Evolutionary conservation across 1,140 invertebrate genomes (phyloP), one percentile per base, ranked within the genome.

Genomic region (Philotrypesis tridentata): DNA sequence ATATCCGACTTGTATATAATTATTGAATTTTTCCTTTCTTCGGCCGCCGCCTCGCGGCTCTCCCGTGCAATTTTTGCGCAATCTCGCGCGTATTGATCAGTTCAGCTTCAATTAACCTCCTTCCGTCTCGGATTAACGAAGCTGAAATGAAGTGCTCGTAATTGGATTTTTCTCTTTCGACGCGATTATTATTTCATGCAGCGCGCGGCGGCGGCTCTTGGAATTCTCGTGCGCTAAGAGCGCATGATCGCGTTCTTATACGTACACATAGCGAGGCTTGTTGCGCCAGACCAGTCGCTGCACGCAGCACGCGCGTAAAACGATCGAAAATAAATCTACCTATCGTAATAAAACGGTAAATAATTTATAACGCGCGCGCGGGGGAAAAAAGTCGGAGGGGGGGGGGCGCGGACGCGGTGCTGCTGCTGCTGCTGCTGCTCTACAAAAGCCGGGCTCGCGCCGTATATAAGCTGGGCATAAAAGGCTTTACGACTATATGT

Each of bases 291-390:
- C 11, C 73, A 63, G 33, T 63, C 23, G 27, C 55, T 67, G 75
- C 21, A 48, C 23, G 60, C 12, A n/a, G n/a, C 21, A 25, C 21
- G 29, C 60, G 60, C 48, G 29, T 71, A 72, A 61, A 79, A 37
- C 55, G 68, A 79, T 79, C 78, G 48, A 72, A 72, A 79, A 61
- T 79, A 79, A 72, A 79, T 79, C 48, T 79, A 55, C 21, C 48
- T 55, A 79, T 63, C 78, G 33, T n/a, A 72, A 72, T 79, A 72
- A 79, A 79, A 79, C 43, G 72, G 31, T 79, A 72, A 79, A 79
- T 72, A 79, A 79, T 79, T 72, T 72, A 79, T 40, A 72, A 63
- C 27, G 23, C 27, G 23, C 6, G 23, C 11, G 63, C 23, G 63
- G 27, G 9, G 25, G 17, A 55, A 43, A 55, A 55, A 55, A n/a